Evolutionary conservation across 2,113 vertebrate species (phyloP), one percentile per base, ranked within the genome.

Genomic region (Vimba vimba): DNA sequence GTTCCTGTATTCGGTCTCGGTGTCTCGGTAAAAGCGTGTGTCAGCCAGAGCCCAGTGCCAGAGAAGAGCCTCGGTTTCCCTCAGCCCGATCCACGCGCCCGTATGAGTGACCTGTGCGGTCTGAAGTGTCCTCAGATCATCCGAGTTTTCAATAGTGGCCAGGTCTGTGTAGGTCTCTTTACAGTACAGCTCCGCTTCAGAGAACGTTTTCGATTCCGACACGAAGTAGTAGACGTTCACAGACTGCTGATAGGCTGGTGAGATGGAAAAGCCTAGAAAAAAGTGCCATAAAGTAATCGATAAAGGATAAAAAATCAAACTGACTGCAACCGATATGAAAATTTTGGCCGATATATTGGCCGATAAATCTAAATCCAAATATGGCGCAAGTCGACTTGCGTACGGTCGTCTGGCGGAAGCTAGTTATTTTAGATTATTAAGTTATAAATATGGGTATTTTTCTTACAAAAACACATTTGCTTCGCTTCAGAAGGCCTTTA

Each of bases 41-140:
- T 69, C 47, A 12, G 80, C 59, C 21, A 83, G 27, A 71, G 84
- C 27, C 80, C 86, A 89, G n/a, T 83, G 62, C 84, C 88, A 89
- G 1, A 6, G 0, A 4, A 45, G 8, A 6, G 1, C 2, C 0
- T 2, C 17, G 27, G 10, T 52, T 11, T 86, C 3, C 47, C 50
- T 57, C 60, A 85, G 74, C 9, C 83, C 86, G 10, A 73, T 74
- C 79, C 83, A 85, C 0, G 50, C 47, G 4, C 6, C 0, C 0
- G 0, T 4, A 1, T 8, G 2, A 0, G 3, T 1, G 27, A 30
- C 52, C n/a, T 6, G 1, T 0, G 1, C 64, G 2, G 17, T 10
- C 4, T 7, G 13, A 21, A 86, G 30, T 0, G 1, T 21, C 0
- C 25, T 9, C 76, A 86, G 64, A 10, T 86, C 84, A 10, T 43